Conservation (phyloP, 1,140 invertebrate species). For the Bombus consobrinus region DNA sequence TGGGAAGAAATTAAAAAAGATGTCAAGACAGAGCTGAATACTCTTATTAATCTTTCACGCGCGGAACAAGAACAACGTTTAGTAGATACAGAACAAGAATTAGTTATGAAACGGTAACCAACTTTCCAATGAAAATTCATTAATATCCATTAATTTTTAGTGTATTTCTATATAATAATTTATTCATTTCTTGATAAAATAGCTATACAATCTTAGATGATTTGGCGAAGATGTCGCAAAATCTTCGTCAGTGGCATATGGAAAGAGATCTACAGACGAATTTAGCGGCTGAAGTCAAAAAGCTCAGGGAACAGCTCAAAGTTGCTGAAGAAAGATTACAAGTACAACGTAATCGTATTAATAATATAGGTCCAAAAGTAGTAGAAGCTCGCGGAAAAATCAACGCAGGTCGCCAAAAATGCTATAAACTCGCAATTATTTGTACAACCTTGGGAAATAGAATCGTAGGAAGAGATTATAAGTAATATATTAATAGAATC, state of each 20-base stretch:
- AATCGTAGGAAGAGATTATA: constrained; percentile 76
- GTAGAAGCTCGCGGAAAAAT: constrained; percentile 73
- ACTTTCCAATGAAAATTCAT: not conserved
- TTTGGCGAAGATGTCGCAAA: constrained; percentile 75
- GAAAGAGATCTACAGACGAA: constrained; percentile 74
- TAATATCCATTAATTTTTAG: not conserved
- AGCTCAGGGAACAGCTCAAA: constrained; percentile 72
- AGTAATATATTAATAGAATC: constrained; percentile 66
- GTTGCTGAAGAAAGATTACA: constrained; percentile 74
- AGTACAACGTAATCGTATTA: constrained; percentile 71
- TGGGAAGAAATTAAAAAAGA: constrained; percentile 65
- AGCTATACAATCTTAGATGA: constrained; percentile 77
- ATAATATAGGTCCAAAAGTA: constrained; percentile 73
- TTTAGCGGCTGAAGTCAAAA: constrained; percentile 71
- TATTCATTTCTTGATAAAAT: constrained; percentile 26
- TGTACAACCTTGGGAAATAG: constrained; percentile 76
- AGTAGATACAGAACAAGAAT: constrained; percentile 69
- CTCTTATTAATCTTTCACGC: constrained; percentile 51
- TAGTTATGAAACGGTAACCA: constrained; percentile 75
- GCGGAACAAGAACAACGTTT: constrained; percentile 68
- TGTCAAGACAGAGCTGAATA: constrained; percentile 65
- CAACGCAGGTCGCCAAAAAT: constrained; percentile 74
- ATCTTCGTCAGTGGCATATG: constrained; percentile 75
- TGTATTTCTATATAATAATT: not conserved
- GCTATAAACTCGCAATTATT: constrained; percentile 75